Base-by-base conservation (phyloP, 92 coral and sea anemone species). In the Actinostola sp. region DNA sequence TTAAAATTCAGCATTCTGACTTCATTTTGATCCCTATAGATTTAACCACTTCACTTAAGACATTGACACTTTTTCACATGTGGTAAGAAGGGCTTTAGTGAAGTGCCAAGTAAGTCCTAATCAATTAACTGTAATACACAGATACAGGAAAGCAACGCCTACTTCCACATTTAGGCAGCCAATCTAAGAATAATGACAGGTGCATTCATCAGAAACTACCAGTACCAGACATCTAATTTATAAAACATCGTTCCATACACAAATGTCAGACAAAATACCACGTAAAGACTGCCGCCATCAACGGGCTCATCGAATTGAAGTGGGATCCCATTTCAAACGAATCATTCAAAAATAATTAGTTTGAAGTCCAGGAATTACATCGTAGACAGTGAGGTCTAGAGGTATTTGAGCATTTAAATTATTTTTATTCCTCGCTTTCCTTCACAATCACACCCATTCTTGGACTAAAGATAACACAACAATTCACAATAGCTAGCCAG, bases 241-340 rank as follows among this genome's bases (percentile, higher is more conserved):
- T 1, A 19, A 45, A 32, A 46, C 11, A 33, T 34, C 26, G 41
- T 45, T 52, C 56, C 51, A 39, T 4, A 44, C 21, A 68, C 54
- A 68, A 51, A 68, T 61, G 74, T 68, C 74, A 68, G 45, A 31
- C 49, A 51, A 50, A 68, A 51, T 68, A 36, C 57, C 74, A 68
- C 43, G 56, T 50, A 28, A 66, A 68, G 21, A 27, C 42, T 44
- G 62, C 61, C n/a, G n/a, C n/a, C 35, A 35, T 68, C 74, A 68
- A 51, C 74, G 31, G 54, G 48, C 58, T 19, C 74, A 50, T 68
- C 30, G 51, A 68, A 50, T 50, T 2, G 38, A 68, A 33, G 8
- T 10, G 17, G 10, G 49, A 30, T 68, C 34, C 9, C 38, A 68
- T 34, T 50, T 33, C 58, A 28, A 68, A 35, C 48, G 20, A 52